Evolutionary conservation across 2,888 invertebrate genomes (phyloP).

Genomic region (Lasiommata megera): DNA sequence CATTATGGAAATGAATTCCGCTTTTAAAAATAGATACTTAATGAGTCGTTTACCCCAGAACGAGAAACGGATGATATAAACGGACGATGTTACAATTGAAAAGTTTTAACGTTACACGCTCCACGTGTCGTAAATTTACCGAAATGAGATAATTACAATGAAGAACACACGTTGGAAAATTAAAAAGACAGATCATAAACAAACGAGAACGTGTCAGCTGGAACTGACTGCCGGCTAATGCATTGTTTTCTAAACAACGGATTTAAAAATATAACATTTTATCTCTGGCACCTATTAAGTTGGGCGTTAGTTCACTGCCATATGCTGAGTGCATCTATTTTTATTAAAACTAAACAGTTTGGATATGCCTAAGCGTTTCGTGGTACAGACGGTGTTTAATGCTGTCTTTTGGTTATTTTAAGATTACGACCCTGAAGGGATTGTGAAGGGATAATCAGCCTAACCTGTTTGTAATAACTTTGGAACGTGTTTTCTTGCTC

Average conservation of each 20-base stretch:
- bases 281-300: conserved; percentile 25
- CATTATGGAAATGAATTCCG: conserved; percentile 28
- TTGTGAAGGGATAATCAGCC: conserved; percentile 47
- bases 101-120: conserved; percentile 22
- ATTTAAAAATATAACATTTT: conserved; percentile 42
- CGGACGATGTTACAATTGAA: conserved; percentile 16
- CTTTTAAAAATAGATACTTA: conserved; percentile 35
- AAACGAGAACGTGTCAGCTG: conserved; percentile 37
- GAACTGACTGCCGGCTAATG: conserved; percentile 52
- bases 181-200: conserved; percentile 34
- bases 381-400: conserved; percentile 50
- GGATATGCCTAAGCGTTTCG: conserved; percentile 63
- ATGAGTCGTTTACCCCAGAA: conserved; percentile 33
- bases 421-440: conserved; percentile 45
- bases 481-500: conserved; percentile 31
- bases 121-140: conserved; percentile 27
- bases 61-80: conserved; percentile 24
- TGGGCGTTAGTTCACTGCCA: conserved; percentile 34
- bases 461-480: conserved; percentile 41
- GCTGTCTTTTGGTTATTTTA: conserved; percentile 63
- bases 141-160: conserved; percentile 28
- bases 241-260: conserved; percentile 69
- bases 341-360: conserved; percentile 62
- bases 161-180: conserved; percentile 27
- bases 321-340: conserved; percentile 66